Percentiles rank a stretch among this genome's conserved stretches.
Evolutionary conservation across 1,140 invertebrate species (phyloP).

Genomic region (Brachionus sp.): DNA sequence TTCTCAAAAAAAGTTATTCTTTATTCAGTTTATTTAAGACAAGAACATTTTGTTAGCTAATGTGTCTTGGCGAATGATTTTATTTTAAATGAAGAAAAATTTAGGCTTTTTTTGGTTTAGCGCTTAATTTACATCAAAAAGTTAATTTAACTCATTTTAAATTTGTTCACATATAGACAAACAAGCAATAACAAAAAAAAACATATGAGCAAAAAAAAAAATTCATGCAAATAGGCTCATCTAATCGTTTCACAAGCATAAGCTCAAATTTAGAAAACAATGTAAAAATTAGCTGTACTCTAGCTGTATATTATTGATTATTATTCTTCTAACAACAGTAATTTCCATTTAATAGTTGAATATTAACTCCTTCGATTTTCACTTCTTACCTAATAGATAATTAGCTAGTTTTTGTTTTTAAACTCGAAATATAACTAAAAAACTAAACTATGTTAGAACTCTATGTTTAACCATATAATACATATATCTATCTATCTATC

Average conservation of each 20-base stretch:
- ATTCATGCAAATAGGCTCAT: neutral
- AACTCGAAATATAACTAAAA: neutral
- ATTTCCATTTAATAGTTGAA: slow-evolving; percentile 25
- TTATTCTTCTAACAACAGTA: neutral
- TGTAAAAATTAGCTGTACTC: neutral
- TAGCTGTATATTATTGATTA: neutral
- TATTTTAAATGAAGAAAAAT: neutral
- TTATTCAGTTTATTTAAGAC: too few relatives aligned
- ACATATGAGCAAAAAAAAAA: neutral
- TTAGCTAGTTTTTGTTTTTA: neutral
- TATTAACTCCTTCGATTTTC: slow-evolving; percentile 18
- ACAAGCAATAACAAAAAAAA: neutral
- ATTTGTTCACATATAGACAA: neutral
- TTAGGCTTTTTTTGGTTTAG: neutral
- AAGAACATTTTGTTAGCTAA: too few relatives aligned
- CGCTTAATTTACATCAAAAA: neutral
- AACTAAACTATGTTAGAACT: neutral
- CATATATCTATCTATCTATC: too few relatives aligned
- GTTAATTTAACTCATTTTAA: neutral
- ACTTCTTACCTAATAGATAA: slow-evolving; percentile 21
- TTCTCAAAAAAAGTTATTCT: too few relatives aligned
- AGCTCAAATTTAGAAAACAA: neutral
- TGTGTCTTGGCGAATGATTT: too few relatives aligned
- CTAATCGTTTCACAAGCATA: neutral
- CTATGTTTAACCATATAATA: neutral